phyloP scores from a whole-genome alignment of 1,140 invertebrate species.

The Periplaneta americana region DNA sequence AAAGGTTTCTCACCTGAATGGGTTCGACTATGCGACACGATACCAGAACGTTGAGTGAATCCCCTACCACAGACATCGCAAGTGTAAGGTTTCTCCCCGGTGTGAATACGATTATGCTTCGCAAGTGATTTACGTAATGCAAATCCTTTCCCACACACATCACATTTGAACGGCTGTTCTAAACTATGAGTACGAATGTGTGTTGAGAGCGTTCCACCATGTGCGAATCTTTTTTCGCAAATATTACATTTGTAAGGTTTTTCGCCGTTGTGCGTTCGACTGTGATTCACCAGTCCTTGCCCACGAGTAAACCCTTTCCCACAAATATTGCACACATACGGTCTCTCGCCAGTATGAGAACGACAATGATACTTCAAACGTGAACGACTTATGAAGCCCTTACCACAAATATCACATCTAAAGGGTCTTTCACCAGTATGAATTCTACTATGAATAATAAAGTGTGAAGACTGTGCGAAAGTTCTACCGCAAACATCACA shows the following conservation, averaged over 20 bases:
- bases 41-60: slow-evolving; percentile 42
- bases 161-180: slow-evolving; percentile 62
- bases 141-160: slow-evolving; percentile 48
- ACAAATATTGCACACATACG: slow-evolving; percentile 28
- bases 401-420: slow-evolving; percentile 31
- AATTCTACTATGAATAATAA: slow-evolving; percentile 35
- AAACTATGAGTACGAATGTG: slow-evolving; percentile 58
- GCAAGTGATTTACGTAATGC: slow-evolving; percentile 33
- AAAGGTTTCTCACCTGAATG: too few relatives aligned
- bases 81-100: not conserved
- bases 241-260: too few relatives aligned
- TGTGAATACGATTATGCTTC: slow-evolving; percentile 24
- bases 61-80: slow-evolving; percentile 35
- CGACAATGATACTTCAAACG: slow-evolving; percentile 36
- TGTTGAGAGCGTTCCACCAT: slow-evolving; percentile 45
- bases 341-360: slow-evolving; percentile 39
- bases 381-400: slow-evolving; percentile 32
- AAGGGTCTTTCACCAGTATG: slow-evolving; percentile 38
- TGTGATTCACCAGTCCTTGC: too few relatives aligned
- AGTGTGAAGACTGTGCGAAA: not conserved
- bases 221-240: too few relatives aligned
- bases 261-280: too few relatives aligned
- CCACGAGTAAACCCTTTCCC: not conserved
- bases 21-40: not conserved
- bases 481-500: not conserved